Percentiles rank a stretch among this genome's conserved stretches.
phyloP scores from a whole-genome alignment of 2,888 invertebrate species.

The Monopis laevigella region DNA sequence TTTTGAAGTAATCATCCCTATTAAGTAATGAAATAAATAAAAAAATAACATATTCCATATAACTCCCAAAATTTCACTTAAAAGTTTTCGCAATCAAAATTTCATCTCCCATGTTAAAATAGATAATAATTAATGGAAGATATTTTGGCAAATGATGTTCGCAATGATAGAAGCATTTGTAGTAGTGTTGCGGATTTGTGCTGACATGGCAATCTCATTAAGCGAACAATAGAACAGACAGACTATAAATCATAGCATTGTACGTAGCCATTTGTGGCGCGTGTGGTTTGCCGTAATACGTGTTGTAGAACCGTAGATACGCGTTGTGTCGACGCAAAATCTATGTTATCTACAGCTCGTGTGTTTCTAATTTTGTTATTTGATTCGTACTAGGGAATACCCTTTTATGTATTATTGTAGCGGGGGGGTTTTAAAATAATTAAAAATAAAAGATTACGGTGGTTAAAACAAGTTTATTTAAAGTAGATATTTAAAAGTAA shows the following conservation, averaged over 20 bases:
- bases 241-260: conserved; percentile 51
- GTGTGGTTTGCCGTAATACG: conserved; percentile 9
- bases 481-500: too few relatives aligned
- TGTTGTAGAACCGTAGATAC: too few relatives aligned
- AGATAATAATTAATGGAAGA: conserved; percentile 3
- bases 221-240: conserved; percentile 43
- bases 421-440: too few relatives aligned
- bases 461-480: too few relatives aligned
- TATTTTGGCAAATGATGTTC: conserved; percentile 8
- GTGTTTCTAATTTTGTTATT: not conserved
- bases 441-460: too few relatives aligned
- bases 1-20: not conserved
- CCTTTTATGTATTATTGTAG: too few relatives aligned
- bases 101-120: not conserved
- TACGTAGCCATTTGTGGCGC: conserved; percentile 31
- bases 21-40: too few relatives aligned
- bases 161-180: conserved; percentile 1
- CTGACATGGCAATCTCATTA: conserved; percentile 53
- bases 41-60: too few relatives aligned
- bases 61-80: too few relatives aligned
- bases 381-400: not conserved
- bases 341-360: not conserved
- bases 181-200: conserved; percentile 24
- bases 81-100: too few relatives aligned
- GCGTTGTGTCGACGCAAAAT: too few relatives aligned